Evolutionary conservation across 2,797 vertebrate genomes (phyloP).

Genomic region (Eospalax fontanierii): DNA sequence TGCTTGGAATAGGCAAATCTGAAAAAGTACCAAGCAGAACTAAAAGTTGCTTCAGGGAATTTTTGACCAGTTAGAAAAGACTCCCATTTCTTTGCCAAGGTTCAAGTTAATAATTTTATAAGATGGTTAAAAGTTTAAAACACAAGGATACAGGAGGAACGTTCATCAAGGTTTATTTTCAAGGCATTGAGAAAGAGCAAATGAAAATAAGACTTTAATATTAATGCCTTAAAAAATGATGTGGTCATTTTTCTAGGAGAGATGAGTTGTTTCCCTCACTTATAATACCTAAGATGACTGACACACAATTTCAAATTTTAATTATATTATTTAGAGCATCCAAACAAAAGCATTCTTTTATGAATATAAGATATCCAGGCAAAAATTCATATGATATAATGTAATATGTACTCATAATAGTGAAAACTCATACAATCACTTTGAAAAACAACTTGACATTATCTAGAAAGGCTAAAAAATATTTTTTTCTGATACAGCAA

Average conservation of each 20-base stretch:
- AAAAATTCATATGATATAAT: neutral
- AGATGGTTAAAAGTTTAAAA: conserved; percentile 53
- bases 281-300: neutral
- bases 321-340: neutral
- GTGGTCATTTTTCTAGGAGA: neutral
- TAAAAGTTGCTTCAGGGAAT: conserved; percentile 15
- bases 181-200: conserved; percentile 23
- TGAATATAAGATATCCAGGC: conserved; percentile 8
- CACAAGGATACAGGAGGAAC: neutral
- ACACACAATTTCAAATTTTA: neutral
- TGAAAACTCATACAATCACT: neutral
- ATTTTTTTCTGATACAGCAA: neutral
- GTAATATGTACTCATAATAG: neutral
- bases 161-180: conserved; percentile 47
- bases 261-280: neutral
- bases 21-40: conserved; percentile 37
- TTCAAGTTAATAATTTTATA: conserved; percentile 51
- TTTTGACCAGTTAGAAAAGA: conserved; percentile 11
- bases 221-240: conserved; percentile 34
- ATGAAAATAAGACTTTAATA: neutral
- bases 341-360: neutral
- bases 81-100: neutral
- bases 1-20: neutral
- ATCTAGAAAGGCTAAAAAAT: neutral
- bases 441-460: conserved; percentile 4